Evolutionary conservation across 2,797 vertebrate genomes (phyloP).

Genomic region (Tachyglossus aculeatus): DNA sequence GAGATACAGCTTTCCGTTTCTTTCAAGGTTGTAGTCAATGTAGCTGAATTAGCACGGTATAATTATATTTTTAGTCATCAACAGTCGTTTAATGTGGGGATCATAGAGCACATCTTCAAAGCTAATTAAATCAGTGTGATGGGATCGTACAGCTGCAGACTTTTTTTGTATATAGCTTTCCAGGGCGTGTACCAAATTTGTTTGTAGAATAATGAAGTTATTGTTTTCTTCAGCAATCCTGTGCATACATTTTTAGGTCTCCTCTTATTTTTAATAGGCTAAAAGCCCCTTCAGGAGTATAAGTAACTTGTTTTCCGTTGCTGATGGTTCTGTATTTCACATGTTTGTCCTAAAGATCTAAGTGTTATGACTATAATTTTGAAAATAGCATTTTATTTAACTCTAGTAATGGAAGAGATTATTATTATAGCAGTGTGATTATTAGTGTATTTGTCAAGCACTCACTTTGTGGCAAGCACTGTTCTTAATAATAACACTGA

Average conservation of each 20-base stretch:
- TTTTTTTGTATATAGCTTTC: conserved; percentile 37
- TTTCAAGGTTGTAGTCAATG: conserved; percentile 26
- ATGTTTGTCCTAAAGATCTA: too few relatives aligned
- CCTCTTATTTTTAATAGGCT: not conserved
- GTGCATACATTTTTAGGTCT: conserved; percentile 13
- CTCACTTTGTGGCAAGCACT: too few relatives aligned
- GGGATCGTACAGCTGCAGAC: conserved; percentile 29
- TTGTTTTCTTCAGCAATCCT: conserved; percentile 3
- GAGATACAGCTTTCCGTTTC: not conserved
- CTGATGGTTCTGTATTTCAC: too few relatives aligned
- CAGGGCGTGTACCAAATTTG: conserved; percentile 20
- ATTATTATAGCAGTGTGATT: too few relatives aligned
- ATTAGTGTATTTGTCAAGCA: too few relatives aligned
- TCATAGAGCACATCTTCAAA: conserved; percentile 23
- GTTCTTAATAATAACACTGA: too few relatives aligned
- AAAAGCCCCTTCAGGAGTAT: too few relatives aligned
- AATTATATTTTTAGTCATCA: conserved; percentile 6
- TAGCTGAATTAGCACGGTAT: conserved; percentile 4
- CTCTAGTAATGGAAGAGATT: too few relatives aligned
- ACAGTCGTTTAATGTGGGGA: conserved; percentile 2
- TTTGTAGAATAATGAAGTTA: conserved; percentile 8
- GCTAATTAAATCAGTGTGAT: conserved; percentile 31
- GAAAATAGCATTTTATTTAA: too few relatives aligned
- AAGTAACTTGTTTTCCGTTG: too few relatives aligned
- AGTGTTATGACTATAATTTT: too few relatives aligned